These are phyloP conservation scores for Canis aureus DNA, from an alignment of 2,113 vertebrate genomes.

Conservation along the genomic window DNA sequence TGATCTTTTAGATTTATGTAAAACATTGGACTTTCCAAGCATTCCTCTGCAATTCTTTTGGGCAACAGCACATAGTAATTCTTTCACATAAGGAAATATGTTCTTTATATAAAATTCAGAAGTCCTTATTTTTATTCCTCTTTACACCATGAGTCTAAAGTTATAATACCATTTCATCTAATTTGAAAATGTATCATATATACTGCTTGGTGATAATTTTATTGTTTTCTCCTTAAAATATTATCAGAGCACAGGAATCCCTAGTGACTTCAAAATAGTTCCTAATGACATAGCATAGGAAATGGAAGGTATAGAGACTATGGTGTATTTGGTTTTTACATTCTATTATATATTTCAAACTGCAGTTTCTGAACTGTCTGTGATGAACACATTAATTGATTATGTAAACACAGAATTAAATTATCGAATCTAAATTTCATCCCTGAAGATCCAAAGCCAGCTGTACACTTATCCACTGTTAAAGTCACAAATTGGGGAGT, in stretches of 20 bases:
- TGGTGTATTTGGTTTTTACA: background rate
- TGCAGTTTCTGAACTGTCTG: background rate
- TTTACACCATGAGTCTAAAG: background rate
- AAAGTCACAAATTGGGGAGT: conserved; percentile 35
- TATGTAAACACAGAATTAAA: conserved; percentile 46
- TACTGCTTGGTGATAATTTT: conserved; percentile 22
- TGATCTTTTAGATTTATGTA: background rate
- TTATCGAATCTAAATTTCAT: conserved; percentile 10
- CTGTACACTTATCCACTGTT: conserved; percentile 18
- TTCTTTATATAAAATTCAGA: background rate
- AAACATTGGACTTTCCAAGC: background rate
- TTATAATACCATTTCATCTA: conserved; percentile 42
- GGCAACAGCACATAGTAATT: background rate
- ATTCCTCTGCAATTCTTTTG: background rate
- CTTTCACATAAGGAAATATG: background rate
- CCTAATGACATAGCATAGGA: background rate
- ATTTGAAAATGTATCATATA: background rate
- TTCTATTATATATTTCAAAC: background rate
- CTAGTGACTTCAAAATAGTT: conserved; percentile 52
- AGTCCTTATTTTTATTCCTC: conserved; percentile 12
- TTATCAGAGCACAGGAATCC: background rate
- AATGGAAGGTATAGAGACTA: background rate
- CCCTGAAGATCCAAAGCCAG: background rate
- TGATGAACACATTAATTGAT: background rate
- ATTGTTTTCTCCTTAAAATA: conserved; percentile 38